Evolutionary conservation across 2,888 invertebrate species (phyloP).

Genomic region (Athalia circularis): DNA sequence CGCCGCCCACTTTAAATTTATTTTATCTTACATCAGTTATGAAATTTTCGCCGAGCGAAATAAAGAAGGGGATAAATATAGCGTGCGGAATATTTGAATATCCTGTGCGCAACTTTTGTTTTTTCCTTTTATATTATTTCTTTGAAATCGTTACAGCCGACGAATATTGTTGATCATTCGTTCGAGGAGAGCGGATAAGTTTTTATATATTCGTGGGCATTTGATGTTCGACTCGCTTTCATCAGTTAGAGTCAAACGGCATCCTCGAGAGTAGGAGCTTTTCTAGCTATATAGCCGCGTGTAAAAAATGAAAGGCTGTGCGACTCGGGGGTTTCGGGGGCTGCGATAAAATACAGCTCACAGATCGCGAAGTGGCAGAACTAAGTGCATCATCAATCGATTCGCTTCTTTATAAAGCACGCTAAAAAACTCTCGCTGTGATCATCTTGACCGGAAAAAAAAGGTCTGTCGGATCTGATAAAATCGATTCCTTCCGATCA

Average conservation of each 20-base stretch:
- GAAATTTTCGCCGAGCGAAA: neutral
- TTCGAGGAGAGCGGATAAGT: neutral
- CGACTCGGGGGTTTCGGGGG: neutral
- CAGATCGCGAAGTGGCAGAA: slow-evolving; percentile 6
- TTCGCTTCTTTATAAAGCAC: neutral
- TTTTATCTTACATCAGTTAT: neutral
- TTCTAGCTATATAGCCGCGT: neutral
- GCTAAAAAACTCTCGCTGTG: no score
- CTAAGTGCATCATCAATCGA: slow-evolving; percentile 22
- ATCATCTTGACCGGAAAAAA: no score
- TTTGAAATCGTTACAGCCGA: no score
- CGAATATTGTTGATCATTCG: neutral
- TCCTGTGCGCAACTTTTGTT: no score
- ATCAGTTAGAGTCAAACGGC: slow-evolving; percentile 26
- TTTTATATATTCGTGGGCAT: neutral
- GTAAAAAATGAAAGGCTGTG: slow-evolving; percentile 16
- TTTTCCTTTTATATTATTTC: no score
- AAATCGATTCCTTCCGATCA: no score
- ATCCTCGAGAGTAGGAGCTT: neutral
- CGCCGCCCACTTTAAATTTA: no score
- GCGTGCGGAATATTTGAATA: no score
- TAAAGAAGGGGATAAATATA: no score
- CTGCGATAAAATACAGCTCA: slow-evolving; percentile 19
- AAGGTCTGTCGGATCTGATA: no score
- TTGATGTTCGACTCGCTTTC: slow-evolving; percentile 6